A percentile compares a stretch with the other conserved stretches of the same genome.
These are phyloP conservation scores for Ellobium chinense DNA, from an alignment of 2,888 invertebrate species.

Conservation along the genomic window DNA sequence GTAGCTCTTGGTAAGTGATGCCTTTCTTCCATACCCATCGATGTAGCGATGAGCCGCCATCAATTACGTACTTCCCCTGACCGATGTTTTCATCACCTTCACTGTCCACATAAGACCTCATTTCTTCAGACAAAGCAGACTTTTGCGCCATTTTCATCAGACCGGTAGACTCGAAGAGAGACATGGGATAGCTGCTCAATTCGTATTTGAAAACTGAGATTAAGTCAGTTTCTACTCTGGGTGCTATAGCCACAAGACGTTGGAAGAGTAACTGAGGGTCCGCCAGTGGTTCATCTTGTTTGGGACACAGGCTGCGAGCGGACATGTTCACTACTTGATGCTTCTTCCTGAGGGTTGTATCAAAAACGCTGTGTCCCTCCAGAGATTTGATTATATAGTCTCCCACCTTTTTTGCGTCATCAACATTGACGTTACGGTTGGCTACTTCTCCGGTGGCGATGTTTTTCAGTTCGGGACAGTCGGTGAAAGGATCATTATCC, in stretches of 20 bases:
- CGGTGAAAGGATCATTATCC: slow-evolving; percentile 46
- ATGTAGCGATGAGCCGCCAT: slow-evolving; percentile 49
- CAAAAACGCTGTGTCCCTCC: too few relatives aligned
- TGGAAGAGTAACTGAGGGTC: slow-evolving; percentile 53
- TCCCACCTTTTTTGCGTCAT: slow-evolving; percentile 47
- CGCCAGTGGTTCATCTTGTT: slow-evolving; percentile 27
- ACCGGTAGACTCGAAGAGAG: slow-evolving; percentile 48
- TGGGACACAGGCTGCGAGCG: not conserved
- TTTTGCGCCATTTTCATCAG: slow-evolving; percentile 44
- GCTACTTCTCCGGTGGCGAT: slow-evolving; percentile 53
- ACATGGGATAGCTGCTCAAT: slow-evolving; percentile 39
- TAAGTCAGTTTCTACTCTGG: not conserved
- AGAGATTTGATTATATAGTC: slow-evolving; percentile 39
- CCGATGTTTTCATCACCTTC: not conserved
- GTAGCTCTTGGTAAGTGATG: too few relatives aligned
- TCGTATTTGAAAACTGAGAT: slow-evolving; percentile 49
- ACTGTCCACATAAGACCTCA: slow-evolving; percentile 7
- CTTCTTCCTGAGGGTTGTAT: too few relatives aligned
- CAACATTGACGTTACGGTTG: slow-evolving; percentile 45
- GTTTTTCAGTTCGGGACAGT: slow-evolving; percentile 42
- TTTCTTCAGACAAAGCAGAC: slow-evolving; percentile 47
- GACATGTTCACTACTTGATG: too few relatives aligned
- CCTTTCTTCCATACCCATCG: slow-evolving; percentile 43
- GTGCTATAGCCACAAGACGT: slow-evolving; percentile 44
- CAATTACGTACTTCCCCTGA: slow-evolving; percentile 45